Evolutionary conservation across 2,888 invertebrate genomes (phyloP).

Genomic region (Mythimna lalbum): DNA sequence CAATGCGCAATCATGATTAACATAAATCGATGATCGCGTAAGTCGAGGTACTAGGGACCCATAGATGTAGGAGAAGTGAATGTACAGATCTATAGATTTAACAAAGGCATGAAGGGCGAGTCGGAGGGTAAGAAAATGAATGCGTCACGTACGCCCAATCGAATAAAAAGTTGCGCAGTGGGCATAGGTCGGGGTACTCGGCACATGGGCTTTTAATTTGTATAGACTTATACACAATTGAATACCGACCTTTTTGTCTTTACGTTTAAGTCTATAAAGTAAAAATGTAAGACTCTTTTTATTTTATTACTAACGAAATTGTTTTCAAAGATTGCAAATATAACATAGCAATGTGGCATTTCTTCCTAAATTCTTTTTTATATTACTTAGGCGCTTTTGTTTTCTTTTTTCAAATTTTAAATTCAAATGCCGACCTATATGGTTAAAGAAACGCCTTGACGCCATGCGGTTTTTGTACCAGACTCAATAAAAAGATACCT

Average conservation of each 20-base stretch:
- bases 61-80: constrained; percentile 8
- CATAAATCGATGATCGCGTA: constrained; percentile 40
- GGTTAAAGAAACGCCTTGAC: constrained; percentile 5
- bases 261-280: background rate
- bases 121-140: constrained; percentile 28
- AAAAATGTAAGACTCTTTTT: background rate
- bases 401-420: background rate
- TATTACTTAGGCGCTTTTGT: background rate
- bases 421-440: background rate
- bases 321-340: background rate
- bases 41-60: constrained; percentile 13
- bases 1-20: constrained; percentile 36
- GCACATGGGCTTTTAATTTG: background rate
- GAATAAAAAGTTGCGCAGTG: constrained; percentile 33
- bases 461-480: constrained; percentile 16
- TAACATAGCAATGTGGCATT: background rate
- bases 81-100: constrained; percentile 4
- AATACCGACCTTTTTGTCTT: too few relatives aligned
- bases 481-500: background rate
- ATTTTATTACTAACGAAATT: background rate
- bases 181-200: background rate
- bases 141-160: constrained; percentile 41
- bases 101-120: constrained; percentile 25
- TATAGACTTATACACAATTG: background rate
- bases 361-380: background rate